A percentile compares a stretch with the other conserved stretches of the same genome.
Evolutionary conservation across 2,888 invertebrate species (phyloP).

Genomic region (Agrotis puta): DNA sequence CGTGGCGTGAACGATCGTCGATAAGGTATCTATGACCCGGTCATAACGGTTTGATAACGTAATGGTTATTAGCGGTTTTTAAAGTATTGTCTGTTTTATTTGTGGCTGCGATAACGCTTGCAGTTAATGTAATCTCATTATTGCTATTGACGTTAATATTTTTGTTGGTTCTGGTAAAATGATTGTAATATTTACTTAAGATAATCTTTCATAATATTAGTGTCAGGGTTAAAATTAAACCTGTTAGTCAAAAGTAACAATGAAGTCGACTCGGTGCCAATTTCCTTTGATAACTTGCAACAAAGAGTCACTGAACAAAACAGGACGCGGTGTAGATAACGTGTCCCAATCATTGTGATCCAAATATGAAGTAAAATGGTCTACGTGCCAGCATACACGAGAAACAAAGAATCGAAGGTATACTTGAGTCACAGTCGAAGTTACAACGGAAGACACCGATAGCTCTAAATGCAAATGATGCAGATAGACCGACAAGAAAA

Average conservation of each 20-base stretch:
- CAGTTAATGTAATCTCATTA: constrained; percentile 24
- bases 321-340: constrained; percentile 10
- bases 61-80: constrained; percentile 48
- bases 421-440: constrained; percentile 20
- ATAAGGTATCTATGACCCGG: constrained; percentile 79
- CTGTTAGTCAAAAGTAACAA: constrained; percentile 17
- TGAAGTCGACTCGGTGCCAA: constrained; percentile 39
- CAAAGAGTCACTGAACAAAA: constrained; percentile 23
- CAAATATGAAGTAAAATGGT: constrained; percentile 30
- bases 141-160: constrained; percentile 12
- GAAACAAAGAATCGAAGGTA: constrained; percentile 38
- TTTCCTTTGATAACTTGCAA: constrained; percentile 21
- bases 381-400: constrained; percentile 25
- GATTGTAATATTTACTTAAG: neutral
- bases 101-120: constrained; percentile 35
- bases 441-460: constrained; percentile 38
- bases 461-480: constrained; percentile 49
- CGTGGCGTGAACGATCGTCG: constrained; percentile 71
- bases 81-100: constrained; percentile 26
- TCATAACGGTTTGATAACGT: constrained; percentile 55
- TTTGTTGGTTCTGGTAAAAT: neutral
- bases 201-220: neutral
- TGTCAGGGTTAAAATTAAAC: neutral
- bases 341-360: constrained; percentile 44
- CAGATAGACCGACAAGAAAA: constrained; percentile 45